Percentiles rank a stretch among this genome's conserved stretches.
Evolutionary conservation across 1,140 invertebrate species (phyloP).

Genomic region (Drosophila lacertosa): DNA sequence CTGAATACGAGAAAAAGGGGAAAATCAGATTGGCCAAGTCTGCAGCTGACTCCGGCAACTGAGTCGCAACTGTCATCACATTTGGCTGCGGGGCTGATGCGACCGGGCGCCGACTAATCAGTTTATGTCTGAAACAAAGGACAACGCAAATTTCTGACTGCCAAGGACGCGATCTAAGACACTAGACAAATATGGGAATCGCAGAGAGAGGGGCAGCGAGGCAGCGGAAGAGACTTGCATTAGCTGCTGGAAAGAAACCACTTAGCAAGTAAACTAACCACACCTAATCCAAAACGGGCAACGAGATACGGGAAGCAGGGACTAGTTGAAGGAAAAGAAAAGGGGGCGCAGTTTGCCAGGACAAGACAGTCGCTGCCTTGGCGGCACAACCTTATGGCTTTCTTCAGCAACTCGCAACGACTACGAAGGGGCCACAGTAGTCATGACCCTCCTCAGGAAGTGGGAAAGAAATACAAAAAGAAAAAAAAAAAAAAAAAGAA

Average conservation of each 20-base stretch:
- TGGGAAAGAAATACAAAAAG: too few relatives aligned
- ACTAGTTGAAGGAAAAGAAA: neutral
- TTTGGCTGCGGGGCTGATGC: constrained; percentile 2
- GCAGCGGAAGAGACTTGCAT: constrained; percentile 4
- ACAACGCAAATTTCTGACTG: constrained; percentile 15
- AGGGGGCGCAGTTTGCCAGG: constrained; percentile 12
- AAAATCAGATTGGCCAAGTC: neutral
- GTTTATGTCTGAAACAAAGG: constrained; percentile 37
- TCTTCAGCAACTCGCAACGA: constrained; percentile 14
- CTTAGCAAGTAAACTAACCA: constrained; percentile 74
- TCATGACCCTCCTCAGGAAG: neutral
- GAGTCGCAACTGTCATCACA: constrained; percentile 9
- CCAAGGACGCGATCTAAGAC: constrained; percentile 11
- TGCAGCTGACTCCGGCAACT: neutral
- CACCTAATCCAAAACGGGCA: constrained; percentile 53
- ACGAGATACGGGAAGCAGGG: neutral
- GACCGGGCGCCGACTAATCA: constrained; percentile 28
- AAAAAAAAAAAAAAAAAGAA: neutral
- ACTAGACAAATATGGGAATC: constrained; percentile 23
- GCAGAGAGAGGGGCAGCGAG: neutral
- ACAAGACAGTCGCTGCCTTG: constrained; percentile 7
- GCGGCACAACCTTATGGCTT: constrained; percentile 19
- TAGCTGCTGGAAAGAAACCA: constrained; percentile 53
- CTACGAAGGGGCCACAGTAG: constrained; percentile 12
- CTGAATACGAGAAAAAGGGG: too few relatives aligned